phyloP scores from a whole-genome alignment of 2,113 vertebrate genomes.

The Marcusenius ussheri region DNA sequence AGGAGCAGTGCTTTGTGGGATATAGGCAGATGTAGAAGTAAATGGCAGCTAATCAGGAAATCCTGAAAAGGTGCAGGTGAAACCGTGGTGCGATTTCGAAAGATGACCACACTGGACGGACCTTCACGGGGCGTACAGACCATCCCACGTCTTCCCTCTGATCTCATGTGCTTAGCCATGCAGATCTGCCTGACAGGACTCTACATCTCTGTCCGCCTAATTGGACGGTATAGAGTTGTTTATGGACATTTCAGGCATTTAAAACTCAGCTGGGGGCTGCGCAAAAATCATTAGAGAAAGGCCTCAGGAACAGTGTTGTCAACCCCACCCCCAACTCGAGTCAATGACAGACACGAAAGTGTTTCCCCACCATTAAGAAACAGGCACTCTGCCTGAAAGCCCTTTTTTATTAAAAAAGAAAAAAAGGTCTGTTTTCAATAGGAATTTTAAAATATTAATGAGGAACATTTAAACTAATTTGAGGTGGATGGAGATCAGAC shows the following conservation, averaged over 20 bases:
- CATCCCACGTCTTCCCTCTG: constrained; percentile 75
- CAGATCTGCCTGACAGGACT: constrained; percentile 94
- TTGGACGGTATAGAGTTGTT: constrained; percentile 98
- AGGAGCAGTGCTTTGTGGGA: constrained; percentile 53
- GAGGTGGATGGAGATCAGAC: background rate
- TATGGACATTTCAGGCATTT: constrained; percentile 96
- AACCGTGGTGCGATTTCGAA: constrained; percentile 88
- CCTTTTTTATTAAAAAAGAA: background rate
- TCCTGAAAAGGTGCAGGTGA: constrained; percentile 80
- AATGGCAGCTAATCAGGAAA: constrained; percentile 92
- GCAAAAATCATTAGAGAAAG: constrained; percentile 93
- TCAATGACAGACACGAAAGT: constrained; percentile 50
- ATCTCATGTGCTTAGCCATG: constrained; percentile 94
- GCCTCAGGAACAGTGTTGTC: constrained; percentile 83
- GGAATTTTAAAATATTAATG: background rate
- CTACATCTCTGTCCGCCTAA: constrained; percentile 97
- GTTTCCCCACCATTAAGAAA: constrained; percentile 51
- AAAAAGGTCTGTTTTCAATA: background rate
- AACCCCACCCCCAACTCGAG: constrained; percentile 63
- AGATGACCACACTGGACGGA: constrained; percentile 81
- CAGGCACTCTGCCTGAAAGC: constrained; percentile 16
- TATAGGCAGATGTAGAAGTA: constrained; percentile 42
- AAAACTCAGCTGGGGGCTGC: constrained; percentile 90
- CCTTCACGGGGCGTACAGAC: constrained; percentile 61
- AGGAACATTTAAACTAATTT: background rate